phyloP scores from a whole-genome alignment of 2,113 vertebrate species.

The Pterocles orientalis region DNA sequence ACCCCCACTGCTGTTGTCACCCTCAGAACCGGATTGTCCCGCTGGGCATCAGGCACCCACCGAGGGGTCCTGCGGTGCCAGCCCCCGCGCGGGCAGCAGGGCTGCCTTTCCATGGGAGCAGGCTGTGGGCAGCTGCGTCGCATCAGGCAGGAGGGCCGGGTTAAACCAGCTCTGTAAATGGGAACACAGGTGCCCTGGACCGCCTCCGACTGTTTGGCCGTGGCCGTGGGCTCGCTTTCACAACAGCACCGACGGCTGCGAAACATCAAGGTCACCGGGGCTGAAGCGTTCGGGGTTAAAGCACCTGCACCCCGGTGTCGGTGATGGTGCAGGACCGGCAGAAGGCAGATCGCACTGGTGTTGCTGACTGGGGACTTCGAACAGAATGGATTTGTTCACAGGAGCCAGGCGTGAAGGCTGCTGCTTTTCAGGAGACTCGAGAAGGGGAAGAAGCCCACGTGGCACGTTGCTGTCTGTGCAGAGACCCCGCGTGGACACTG shows the following conservation, averaged over 20 bases:
- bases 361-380: not conserved
- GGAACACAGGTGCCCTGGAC: accelerated
- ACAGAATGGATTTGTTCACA: not conserved
- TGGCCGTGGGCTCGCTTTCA: not conserved
- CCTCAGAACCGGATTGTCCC: not conserved
- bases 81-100: not conserved
- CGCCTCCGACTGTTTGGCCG: accelerated
- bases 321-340: not conserved
- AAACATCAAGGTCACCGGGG: too few relatives aligned
- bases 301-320: accelerated
- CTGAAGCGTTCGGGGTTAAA: accelerated
- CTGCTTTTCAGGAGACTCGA: not conserved
- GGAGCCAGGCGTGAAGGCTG: not conserved
- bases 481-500: not conserved
- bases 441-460: not conserved
- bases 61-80: not conserved
- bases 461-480: not conserved
- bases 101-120: accelerated
- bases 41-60: not conserved
- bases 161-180: too few relatives aligned
- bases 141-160: not conserved
- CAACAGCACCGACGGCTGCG: not conserved
- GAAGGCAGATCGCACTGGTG: accelerated
- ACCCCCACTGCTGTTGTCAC: accelerated
- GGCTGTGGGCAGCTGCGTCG: accelerated